Percentiles rank a stretch among this genome's conserved stretches.
These are phyloP conservation scores for Eulemur rubriventer DNA, from an alignment of 2,797 vertebrate genomes.

Conservation along the genomic window DNA sequence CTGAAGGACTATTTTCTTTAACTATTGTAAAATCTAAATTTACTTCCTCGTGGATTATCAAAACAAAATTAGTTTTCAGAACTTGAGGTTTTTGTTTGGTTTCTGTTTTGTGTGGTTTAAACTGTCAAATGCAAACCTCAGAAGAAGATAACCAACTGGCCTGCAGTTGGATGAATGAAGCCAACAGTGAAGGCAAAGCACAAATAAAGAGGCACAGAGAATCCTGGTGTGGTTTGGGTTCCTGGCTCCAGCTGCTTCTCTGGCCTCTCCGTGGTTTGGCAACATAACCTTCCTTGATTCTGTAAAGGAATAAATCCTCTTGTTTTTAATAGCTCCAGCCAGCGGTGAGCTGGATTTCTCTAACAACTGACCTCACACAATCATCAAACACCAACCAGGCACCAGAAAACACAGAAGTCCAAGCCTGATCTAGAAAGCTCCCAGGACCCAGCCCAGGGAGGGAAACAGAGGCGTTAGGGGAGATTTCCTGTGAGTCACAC, in stretches of 20 bases:
- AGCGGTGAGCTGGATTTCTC: not conserved
- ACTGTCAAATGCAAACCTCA: not conserved
- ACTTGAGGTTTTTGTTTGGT: not conserved
- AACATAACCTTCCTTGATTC: not conserved
- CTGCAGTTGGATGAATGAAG: not conserved
- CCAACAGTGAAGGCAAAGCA: not conserved
- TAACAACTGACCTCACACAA: not conserved
- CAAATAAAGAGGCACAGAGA: not conserved
- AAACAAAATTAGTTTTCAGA: conserved; percentile 41
- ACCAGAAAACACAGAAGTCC: not conserved
- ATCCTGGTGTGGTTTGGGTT: not conserved
- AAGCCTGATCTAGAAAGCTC: not conserved
- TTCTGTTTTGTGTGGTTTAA: not conserved
- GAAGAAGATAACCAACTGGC: not conserved
- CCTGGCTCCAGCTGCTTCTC: not conserved
- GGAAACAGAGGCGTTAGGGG: not conserved
- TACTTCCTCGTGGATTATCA: not conserved
- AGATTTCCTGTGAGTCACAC: conserved; percentile 58
- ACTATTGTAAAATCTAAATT: conserved; percentile 20
- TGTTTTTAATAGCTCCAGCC: not conserved
- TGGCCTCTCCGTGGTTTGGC: conserved; percentile 32
- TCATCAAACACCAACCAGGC: not conserved
- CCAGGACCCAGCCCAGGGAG: not conserved
- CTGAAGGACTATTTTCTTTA: not conserved
- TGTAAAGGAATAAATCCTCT: not conserved